A percentile compares a stretch with the other conserved stretches of the same genome.
Evolutionary conservation across 2,797 vertebrate genomes (phyloP).

Genomic region (Psittacula echo): DNA sequence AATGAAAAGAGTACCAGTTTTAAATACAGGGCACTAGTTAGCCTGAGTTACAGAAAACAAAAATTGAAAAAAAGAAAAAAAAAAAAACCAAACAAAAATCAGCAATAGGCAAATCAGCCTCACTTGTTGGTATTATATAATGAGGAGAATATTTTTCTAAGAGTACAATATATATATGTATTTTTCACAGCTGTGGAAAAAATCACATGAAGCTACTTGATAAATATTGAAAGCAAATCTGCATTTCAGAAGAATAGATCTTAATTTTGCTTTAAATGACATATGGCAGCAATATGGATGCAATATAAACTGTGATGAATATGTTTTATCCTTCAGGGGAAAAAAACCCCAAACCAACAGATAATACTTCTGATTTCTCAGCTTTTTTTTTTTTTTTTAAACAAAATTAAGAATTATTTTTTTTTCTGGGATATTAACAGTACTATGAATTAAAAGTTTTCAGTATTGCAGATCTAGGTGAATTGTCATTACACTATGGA

Average conservation of each 20-base stretch:
- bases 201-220: neutral
- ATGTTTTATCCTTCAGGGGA: neutral
- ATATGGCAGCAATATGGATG: neutral
- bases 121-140: neutral
- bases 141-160: neutral
- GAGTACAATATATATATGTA: neutral
- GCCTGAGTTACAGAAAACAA: neutral
- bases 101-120: neutral
- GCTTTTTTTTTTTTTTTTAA: neutral
- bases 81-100: no score
- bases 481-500: neutral
- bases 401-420: neutral
- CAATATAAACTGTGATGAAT: neutral
- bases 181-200: neutral
- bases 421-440: neutral
- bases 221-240: neutral
- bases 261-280: constrained; percentile 27
- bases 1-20: neutral
- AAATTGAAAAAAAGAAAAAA: neutral
- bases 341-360: neutral
- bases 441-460: neutral
- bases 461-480: neutral
- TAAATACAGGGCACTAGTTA: neutral
- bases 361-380: neutral
- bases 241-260: neutral